These are phyloP conservation scores for Aspiorhynchus laticeps DNA, from an alignment of 2,113 vertebrate genomes.

Conservation along the genomic window DNA sequence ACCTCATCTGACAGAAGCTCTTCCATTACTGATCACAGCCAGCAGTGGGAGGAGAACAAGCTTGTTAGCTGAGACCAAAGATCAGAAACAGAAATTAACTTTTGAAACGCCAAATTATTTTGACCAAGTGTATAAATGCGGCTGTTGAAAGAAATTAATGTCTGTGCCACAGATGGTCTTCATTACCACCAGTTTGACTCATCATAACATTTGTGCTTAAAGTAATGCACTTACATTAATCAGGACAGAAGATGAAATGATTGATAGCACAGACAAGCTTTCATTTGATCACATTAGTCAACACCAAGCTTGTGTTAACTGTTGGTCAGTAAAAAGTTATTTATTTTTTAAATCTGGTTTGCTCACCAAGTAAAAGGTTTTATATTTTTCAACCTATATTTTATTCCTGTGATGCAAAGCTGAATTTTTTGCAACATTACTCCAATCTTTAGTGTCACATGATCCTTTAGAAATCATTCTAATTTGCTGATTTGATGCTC, in stretches of 20 bases:
- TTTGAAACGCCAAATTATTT: background rate
- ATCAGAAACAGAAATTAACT: background rate
- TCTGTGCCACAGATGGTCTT: background rate
- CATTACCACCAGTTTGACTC: background rate
- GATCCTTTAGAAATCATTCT: too few species aligned
- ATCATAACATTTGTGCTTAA: background rate
- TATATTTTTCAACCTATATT: background rate
- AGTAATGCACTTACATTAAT: background rate
- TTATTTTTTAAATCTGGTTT: too few species aligned
- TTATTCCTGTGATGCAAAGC: background rate
- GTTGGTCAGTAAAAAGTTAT: background rate
- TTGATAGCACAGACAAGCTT: background rate
- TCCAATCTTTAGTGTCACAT: background rate
- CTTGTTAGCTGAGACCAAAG: background rate
- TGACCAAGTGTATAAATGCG: background rate
- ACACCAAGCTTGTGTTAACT: background rate
- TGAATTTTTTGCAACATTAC: background rate
- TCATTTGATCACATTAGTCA: background rate
- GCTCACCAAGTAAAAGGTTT: too few species aligned
- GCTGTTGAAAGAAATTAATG: background rate
- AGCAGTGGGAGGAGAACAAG: conserved; percentile 40
- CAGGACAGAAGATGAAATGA: background rate
- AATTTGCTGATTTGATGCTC: background rate
- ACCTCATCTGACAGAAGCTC: background rate
- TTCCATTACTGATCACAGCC: conserved; percentile 25